phyloP scores from a whole-genome alignment of 2,113 vertebrate genomes.

The Pterocles orientalis region DNA sequence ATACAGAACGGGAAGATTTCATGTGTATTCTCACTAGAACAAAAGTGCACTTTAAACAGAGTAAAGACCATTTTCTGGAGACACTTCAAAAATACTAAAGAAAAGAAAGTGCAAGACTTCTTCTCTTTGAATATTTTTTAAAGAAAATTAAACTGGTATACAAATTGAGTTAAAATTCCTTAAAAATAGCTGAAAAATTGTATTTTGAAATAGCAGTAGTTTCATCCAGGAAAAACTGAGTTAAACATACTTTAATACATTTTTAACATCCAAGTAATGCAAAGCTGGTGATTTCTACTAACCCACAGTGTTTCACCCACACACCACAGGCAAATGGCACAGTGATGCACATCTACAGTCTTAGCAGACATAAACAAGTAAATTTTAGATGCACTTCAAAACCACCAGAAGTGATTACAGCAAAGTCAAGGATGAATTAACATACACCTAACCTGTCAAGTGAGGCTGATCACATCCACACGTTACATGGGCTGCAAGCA shows the following conservation, averaged over 20 bases:
- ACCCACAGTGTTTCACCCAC: not conserved
- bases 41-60: not conserved
- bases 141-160: too few relatives aligned
- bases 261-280: not conserved
- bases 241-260: not conserved
- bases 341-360: not conserved
- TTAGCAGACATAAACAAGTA: not conserved
- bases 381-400: not conserved
- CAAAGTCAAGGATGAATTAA: not conserved
- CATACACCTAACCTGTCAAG: not conserved
- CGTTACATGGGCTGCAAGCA: fast-evolving
- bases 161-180: fast-evolving
- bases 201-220: not conserved
- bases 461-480: not conserved
- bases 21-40: not conserved
- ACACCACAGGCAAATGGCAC: not conserved
- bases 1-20: not conserved
- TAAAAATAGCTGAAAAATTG: not conserved
- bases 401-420: not conserved
- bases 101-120: not conserved
- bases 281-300: not conserved
- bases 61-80: not conserved
- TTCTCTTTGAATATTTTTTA: not conserved
- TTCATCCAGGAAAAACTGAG: not conserved
- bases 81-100: not conserved